phyloP scores from a whole-genome alignment of 2,888 invertebrate genomes.

The Theristus sp. region DNA sequence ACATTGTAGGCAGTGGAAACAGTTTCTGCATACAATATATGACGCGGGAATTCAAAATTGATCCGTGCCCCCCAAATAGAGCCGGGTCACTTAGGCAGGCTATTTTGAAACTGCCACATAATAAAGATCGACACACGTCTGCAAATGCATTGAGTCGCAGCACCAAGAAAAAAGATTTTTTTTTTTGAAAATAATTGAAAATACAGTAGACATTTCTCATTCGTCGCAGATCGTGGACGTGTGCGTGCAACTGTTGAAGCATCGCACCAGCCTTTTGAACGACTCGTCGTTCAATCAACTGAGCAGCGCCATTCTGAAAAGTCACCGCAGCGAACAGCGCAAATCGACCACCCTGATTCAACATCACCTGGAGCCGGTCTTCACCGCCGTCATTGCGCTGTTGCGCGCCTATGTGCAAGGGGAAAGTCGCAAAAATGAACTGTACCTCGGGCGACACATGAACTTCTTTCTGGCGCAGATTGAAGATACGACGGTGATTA shows the following conservation, averaged over 20 bases:
- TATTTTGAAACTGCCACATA: no score
- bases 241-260: constrained; percentile 23
- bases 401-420: constrained; percentile 30
- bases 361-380: background rate
- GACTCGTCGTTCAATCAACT: background rate
- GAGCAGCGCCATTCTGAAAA: background rate
- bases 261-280: constrained; percentile 16
- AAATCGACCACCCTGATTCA: background rate
- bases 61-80: no score
- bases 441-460: constrained; percentile 31
- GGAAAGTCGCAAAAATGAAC: constrained; percentile 30
- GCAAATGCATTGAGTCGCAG: no score
- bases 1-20: no score
- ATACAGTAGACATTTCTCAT: no score
- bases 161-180: no score
- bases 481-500: constrained; percentile 18
- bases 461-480: constrained; percentile 33
- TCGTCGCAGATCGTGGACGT: constrained; percentile 30
- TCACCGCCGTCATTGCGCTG: constrained; percentile 18
- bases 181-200: no score
- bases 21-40: no score
- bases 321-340: no score
- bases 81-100: no score
- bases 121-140: no score
- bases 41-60: no score